Evolutionary conservation across 2,113 vertebrate genomes (phyloP), one percentile per base, ranked within the genome.

Genomic region (Lonchura striata): DNA sequence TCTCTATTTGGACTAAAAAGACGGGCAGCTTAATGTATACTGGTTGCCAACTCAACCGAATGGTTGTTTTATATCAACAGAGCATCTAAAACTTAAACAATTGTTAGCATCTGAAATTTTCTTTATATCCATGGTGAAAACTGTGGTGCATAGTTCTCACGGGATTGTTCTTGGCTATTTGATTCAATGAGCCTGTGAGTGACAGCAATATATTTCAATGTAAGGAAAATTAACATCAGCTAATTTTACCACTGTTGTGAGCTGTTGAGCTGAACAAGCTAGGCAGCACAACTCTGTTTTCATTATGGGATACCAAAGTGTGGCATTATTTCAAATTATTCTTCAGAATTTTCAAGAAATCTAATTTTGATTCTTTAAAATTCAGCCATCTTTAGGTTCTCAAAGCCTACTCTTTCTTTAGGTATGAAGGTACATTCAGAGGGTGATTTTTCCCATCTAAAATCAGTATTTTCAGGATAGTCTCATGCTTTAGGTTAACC

Each of bases 301-400:
- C 25, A 49, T 49, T 44, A 57, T 3, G 31, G 2, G 10, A 64
- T 30, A 11, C 2, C 9, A 54, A 72, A 59, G 0, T 13, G 4
- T 61, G 11, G 0, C 25, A 49, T 69, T 44, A 37, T 50, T 78
- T 87, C 18, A 88, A 69, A 16, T 12, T 53, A 27, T 20, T 69
- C 18, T 69, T 56, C 25, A 65, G 4, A 28, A 59, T 3, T 37
- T 65, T 57, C 33, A 82, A 41, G 31, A 75, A 61, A 70, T 27
- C 21, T 49, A 35, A 15, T 47, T 81, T 47, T 57, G 4, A 57
- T 70, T 42, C 8, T 76, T 66, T 59, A 53, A 54, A 90, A 66
- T 41, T 70, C 2, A 12, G 12, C 23, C 2, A 69, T 17, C 1
- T 1, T 13, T 52, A 28, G 1, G 1, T 19, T 52, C 6, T 72